Percentiles rank a stretch among this genome's conserved stretches.
Evolutionary conservation across 2,113 vertebrate species (phyloP).

Genomic region (Mormyrus lacerda): DNA sequence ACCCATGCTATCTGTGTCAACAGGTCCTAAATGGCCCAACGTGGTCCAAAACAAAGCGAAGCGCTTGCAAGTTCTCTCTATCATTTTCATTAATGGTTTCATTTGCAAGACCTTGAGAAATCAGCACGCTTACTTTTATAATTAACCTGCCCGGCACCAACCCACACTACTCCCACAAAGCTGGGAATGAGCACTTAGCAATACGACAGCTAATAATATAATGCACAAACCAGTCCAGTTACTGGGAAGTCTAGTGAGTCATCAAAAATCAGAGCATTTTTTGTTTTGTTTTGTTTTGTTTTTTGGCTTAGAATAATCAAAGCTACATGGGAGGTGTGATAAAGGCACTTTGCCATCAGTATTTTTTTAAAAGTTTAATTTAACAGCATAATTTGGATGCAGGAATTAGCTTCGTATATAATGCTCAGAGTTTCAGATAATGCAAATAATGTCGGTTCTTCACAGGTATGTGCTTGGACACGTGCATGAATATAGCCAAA

Average conservation of each 20-base stretch:
- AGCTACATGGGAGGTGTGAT: not conserved
- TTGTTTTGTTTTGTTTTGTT: not conserved
- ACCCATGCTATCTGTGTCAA: slow-evolving; percentile 73
- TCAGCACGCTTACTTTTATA: not conserved
- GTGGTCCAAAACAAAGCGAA: slow-evolving; percentile 53
- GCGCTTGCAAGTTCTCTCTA: slow-evolving; percentile 57
- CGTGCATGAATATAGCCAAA: not conserved
- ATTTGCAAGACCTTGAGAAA: not conserved
- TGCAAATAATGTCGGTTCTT: not conserved
- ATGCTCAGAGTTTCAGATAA: not conserved
- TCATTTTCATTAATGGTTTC: slow-evolving; percentile 47
- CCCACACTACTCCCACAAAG: not conserved
- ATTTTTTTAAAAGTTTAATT: not conserved
- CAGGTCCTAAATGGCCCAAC: slow-evolving; percentile 62
- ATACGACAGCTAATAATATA: not conserved
- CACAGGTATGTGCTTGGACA: not conserved
- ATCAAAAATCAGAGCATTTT: not conserved
- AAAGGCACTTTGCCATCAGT: not conserved
- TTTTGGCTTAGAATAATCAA: not conserved
- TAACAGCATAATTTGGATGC: not conserved
- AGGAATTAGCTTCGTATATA: not conserved
- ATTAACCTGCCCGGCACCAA: not conserved
- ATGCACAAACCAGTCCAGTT: not conserved
- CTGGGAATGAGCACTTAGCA: not conserved
- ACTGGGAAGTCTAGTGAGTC: not conserved